Evolutionary conservation across 2,113 vertebrate genomes (phyloP).

Genomic region (Phrynocephalus versicolor): DNA sequence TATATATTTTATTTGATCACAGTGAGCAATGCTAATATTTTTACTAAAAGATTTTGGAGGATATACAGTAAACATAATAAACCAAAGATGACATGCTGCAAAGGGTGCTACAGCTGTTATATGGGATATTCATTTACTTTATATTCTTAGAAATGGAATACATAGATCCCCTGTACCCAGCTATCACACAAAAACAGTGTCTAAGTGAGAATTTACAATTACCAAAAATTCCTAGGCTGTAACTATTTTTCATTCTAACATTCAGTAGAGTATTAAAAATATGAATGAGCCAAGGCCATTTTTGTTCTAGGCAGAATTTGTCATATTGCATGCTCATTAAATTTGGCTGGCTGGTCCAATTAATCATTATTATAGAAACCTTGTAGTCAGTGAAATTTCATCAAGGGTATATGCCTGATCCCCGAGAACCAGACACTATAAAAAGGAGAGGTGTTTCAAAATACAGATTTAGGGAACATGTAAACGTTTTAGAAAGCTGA

Average conservation of each 20-base stretch:
- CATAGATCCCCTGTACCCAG: background rate
- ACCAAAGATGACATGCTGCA: constrained; percentile 6
- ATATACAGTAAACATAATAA: constrained; percentile 37
- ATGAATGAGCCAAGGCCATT: background rate
- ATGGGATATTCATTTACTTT: background rate
- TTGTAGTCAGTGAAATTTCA: background rate
- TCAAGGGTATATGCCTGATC: background rate
- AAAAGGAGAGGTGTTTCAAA: background rate
- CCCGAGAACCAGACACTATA: background rate
- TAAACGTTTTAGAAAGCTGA: background rate
- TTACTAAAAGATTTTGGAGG: constrained; percentile 22
- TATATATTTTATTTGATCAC: constrained; percentile 30
- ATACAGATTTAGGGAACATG: background rate
- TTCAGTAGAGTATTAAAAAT: background rate
- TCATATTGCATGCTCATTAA: background rate
- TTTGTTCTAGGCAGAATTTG: background rate
- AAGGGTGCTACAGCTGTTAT: constrained; percentile 13
- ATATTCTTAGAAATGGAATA: constrained; percentile 1
- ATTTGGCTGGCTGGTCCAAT: background rate
- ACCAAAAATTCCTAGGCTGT: background rate
- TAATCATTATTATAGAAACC: background rate
- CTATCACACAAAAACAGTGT: background rate
- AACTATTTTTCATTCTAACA: constrained; percentile 11
- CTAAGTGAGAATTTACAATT: background rate
- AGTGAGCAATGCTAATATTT: constrained; percentile 15